A percentile compares a stretch with the other conserved stretches of the same genome.
phyloP scores from a whole-genome alignment of 2,797 vertebrate genomes.

The Holocentrus rufus region DNA sequence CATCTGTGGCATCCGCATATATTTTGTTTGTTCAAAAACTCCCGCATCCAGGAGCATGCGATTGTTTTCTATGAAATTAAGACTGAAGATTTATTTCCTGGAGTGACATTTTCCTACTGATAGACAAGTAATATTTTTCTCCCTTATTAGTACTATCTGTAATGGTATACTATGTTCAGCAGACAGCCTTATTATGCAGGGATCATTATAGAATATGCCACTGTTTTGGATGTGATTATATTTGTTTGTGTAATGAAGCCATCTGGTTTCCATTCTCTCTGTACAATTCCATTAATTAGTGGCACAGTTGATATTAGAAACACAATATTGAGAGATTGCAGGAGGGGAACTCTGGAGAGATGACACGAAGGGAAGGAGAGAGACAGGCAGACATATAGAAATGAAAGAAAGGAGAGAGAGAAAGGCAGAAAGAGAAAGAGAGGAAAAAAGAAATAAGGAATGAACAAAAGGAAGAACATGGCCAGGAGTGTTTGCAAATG shows the following conservation, averaged over 20 bases:
- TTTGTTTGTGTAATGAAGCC: slow-evolving; percentile 80
- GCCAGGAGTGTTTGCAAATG: slow-evolving; percentile 69
- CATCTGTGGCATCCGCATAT: slow-evolving; percentile 22
- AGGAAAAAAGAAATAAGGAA: slow-evolving; percentile 16
- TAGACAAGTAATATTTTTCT: slow-evolving; percentile 35
- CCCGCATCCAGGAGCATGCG: slow-evolving; percentile 20
- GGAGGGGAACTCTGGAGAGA: slow-evolving; percentile 55
- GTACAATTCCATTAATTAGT: slow-evolving; percentile 82
- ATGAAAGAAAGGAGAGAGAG: not conserved
- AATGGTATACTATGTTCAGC: slow-evolving; percentile 56
- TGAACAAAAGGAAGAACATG: slow-evolving; percentile 48
- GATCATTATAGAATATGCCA: slow-evolving; percentile 68
- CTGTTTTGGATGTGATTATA: slow-evolving; percentile 72
- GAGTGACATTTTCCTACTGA: slow-evolving; percentile 37
- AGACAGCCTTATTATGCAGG: slow-evolving; percentile 58
- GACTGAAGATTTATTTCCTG: slow-evolving; percentile 40
- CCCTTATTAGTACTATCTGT: slow-evolving; percentile 48
- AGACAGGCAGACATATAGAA: slow-evolving; percentile 1
- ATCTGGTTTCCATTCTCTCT: slow-evolving; percentile 80
- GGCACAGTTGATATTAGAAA: slow-evolving; percentile 76
- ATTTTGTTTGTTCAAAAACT: slow-evolving; percentile 5
- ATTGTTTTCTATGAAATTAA: slow-evolving; percentile 38
- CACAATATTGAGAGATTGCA: slow-evolving; percentile 72
- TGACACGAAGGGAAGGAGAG: slow-evolving; percentile 31
- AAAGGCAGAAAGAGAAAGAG: not conserved